phyloP scores from a whole-genome alignment of 2,113 vertebrate species.

The Glaucomys volans region DNA sequence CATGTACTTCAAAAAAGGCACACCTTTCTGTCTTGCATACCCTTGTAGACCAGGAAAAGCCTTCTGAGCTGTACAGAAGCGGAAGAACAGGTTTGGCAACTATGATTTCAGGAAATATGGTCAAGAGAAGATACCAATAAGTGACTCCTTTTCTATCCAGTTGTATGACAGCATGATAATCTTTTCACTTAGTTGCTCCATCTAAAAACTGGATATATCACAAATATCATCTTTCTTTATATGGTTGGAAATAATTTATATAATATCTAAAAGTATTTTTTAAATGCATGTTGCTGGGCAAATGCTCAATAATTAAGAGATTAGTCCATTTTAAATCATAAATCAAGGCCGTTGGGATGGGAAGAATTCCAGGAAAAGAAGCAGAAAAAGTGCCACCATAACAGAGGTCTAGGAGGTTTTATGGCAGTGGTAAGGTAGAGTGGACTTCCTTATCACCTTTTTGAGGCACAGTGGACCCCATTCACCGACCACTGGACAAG shows the following conservation, averaged over 20 bases:
- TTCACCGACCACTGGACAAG: not conserved
- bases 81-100: not conserved
- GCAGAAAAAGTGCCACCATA: not conserved
- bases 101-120: not conserved
- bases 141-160: not conserved
- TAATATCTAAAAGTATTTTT: not conserved
- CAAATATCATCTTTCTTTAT: not conserved
- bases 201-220: not conserved
- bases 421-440: not conserved
- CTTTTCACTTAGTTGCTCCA: constrained; percentile 10
- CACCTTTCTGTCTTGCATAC: not conserved
- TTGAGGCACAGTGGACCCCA: no score
- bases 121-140: not conserved
- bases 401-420: not conserved
- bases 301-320: constrained; percentile 43
- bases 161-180: not conserved
- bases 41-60: not conserved
- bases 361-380: constrained; percentile 51
- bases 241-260: constrained; percentile 25
- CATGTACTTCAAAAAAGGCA: constrained; percentile 5
- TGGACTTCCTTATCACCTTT: not conserved
- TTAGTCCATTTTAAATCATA: constrained; percentile 24
- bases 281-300: not conserved
- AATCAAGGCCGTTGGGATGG: not conserved
- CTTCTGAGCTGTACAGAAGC: not conserved